phyloP scores from a whole-genome alignment of 2,888 invertebrate species.

The Xanthorhoe designata region DNA sequence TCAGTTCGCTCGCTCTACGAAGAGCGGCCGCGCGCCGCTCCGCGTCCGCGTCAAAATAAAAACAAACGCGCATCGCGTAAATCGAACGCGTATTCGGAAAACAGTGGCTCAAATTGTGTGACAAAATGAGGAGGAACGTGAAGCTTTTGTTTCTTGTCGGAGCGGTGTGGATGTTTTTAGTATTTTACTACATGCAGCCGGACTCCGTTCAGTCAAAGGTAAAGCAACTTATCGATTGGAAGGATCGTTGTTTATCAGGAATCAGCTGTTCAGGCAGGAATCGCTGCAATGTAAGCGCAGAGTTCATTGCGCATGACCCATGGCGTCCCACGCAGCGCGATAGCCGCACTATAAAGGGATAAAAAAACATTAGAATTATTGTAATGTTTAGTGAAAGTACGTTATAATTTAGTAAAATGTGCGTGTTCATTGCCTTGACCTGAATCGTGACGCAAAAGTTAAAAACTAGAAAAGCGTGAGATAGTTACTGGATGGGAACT shows the following conservation, averaged over 20 bases:
- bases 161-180: constrained; percentile 77
- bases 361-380: constrained; percentile 29
- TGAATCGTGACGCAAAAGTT: constrained; percentile 29
- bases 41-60: constrained; percentile 51
- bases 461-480: constrained; percentile 31
- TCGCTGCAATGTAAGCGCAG: constrained; percentile 50
- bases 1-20: constrained; percentile 72
- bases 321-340: constrained; percentile 54
- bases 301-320: constrained; percentile 72
- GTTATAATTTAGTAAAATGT: constrained; percentile 31
- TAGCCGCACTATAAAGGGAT: constrained; percentile 53
- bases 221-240: constrained; percentile 38
- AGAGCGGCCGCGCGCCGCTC: constrained; percentile 82
- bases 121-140: constrained; percentile 75
- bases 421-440: constrained; percentile 39
- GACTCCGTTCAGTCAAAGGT: constrained; percentile 75
- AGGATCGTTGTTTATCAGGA: constrained; percentile 53
- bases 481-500: constrained; percentile 25
- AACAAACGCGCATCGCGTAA: constrained; percentile 54
- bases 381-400: constrained; percentile 40
- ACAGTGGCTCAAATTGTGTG: constrained; percentile 49
- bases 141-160: constrained; percentile 76
- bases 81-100: constrained; percentile 43
- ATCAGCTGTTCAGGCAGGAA: constrained; percentile 65
- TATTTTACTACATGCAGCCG: constrained; percentile 80